Evolutionary conservation across 2,113 vertebrate species (phyloP), one percentile per base, ranked within the genome.

Genomic region (Ivindomyrus marchei): DNA sequence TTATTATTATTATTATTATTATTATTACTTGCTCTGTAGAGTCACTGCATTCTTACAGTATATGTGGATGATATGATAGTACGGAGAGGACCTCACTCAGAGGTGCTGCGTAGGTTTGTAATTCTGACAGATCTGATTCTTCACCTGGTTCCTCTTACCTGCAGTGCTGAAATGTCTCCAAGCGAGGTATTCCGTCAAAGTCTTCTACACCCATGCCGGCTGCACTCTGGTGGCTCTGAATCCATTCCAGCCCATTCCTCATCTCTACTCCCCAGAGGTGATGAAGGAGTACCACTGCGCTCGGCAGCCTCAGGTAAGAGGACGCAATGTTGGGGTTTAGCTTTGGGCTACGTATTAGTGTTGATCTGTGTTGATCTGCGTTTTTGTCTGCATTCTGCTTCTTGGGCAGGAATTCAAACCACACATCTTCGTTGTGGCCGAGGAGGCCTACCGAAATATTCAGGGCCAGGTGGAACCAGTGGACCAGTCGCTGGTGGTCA

Each of bases 181-280:
- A 94, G 97, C 97, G 93, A 97, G 98, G 93, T 99, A 99, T 47
- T 91, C 87, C 0, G 92, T 90, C 0, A 95, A 95, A 84, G 93
- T 96, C 53, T 99, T 99, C 94, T 99, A 99, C 86, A 99, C 98
- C 83, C 97, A 97, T 87, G 98, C 98, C 89, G 98, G 98, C 92
- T 99, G 98, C 94, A 98, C 98, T 47, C 94, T 99, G 90, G 97
- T 99, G 93, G 98, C 98, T 90, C 94, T 99, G 56, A 99, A 99
- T 93, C 98, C 98, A 21, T 99, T 99, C 93, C 97, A 96, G 92
- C 96, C 96, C 0, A 7, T 99, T 66, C 95, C 96, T 90, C 93
- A 95, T 88, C 97, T 99, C 89, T 99, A 99, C 88, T 95, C 97
- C 3, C 93, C 95, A 15, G 96, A 98, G 70, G 95, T 98, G 27